These are phyloP conservation scores for Seriola dumerili DNA, from an alignment of 2,113 vertebrate genomes.

Conservation along the genomic window DNA sequence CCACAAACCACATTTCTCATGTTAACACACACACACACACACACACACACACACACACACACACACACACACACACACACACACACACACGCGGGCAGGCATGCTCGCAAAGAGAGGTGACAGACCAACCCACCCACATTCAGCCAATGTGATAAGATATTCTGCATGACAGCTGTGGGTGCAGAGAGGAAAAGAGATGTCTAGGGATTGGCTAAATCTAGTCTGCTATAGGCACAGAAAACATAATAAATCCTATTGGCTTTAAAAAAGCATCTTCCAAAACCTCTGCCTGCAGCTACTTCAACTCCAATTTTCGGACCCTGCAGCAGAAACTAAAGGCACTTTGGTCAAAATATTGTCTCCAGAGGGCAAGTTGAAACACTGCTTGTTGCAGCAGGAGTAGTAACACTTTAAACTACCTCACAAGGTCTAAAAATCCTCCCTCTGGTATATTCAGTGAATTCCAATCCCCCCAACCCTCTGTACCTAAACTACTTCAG, in stretches of 20 bases:
- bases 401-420: slow-evolving; percentile 40
- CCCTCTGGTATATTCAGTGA: slow-evolving; percentile 37
- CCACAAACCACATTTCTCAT: slow-evolving; percentile 67
- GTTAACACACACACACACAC: slow-evolving; percentile 39
- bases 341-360: slow-evolving; percentile 57
- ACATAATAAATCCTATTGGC: slow-evolving; percentile 71
- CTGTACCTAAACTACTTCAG: slow-evolving; percentile 18
- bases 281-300: slow-evolving; percentile 71
- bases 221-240: slow-evolving; percentile 64
- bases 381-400: slow-evolving; percentile 27
- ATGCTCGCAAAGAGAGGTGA: slow-evolving; percentile 13
- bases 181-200: slow-evolving; percentile 51
- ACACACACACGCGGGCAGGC: slow-evolving; percentile 1
- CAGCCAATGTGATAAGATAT: slow-evolving; percentile 65
- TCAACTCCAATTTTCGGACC: slow-evolving; percentile 66
- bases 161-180: slow-evolving; percentile 69
- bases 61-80: slow-evolving; percentile 14
- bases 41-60: slow-evolving; percentile 19
- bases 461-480: neutral
- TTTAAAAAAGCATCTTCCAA: slow-evolving; percentile 59
- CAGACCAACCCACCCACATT: slow-evolving; percentile 62
- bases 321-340: slow-evolving; percentile 48
- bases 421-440: slow-evolving; percentile 44
- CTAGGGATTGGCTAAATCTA: slow-evolving; percentile 71
- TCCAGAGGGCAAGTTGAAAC: slow-evolving; percentile 63